Base-by-base conservation (phyloP, 2,113 vertebrate species). In the Coptodon rendalli region DNA sequence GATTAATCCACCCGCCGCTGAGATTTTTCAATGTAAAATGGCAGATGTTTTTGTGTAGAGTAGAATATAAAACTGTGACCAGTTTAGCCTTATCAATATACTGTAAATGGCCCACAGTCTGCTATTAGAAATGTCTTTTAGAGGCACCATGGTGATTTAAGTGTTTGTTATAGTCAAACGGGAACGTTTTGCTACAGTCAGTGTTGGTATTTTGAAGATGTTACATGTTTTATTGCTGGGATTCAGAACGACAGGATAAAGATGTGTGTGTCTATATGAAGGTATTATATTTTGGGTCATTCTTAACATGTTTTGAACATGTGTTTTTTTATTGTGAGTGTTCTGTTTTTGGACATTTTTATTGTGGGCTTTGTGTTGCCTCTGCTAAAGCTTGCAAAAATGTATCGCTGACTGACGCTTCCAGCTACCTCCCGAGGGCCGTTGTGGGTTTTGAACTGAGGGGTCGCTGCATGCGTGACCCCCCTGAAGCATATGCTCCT, bases 21-120 rank as follows among this genome's bases (percentile, higher is more conserved):
- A 94, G 92, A 91, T 93, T 95, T 81, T 91, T 91, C 81, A 31
- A 85, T 94, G 93, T 94, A 88, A 91, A 91, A 92, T 90, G 89
- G 80, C 84, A 89, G 85, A 83, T 93, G 92, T 91, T 87, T 90
- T 89, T 91, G 93, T 94, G 91, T 93, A 93, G 92, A 90, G 80
- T 94, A 94, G 94, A 89, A 83, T 88, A 89, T 90, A 27, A 89
- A 92, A 92, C 95, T 95, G 94, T 94, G 94, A 94, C 93, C 95
- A 93, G 92, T 93, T 90, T 93, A 93, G 95, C 94, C 95, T 94
- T 95, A 94, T 91, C 83, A 85, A 87, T 91, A 86, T 91, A 76
- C 89, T 92, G 89, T 90, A 89, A 78, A 81, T 90, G 91, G 63
- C 90, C 92, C 89, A 48, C 89, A 71, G 76, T 85, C 90, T 61